Evolutionary conservation across 2,113 vertebrate genomes (phyloP).

Genomic region (Dolichotis patagonum): DNA sequence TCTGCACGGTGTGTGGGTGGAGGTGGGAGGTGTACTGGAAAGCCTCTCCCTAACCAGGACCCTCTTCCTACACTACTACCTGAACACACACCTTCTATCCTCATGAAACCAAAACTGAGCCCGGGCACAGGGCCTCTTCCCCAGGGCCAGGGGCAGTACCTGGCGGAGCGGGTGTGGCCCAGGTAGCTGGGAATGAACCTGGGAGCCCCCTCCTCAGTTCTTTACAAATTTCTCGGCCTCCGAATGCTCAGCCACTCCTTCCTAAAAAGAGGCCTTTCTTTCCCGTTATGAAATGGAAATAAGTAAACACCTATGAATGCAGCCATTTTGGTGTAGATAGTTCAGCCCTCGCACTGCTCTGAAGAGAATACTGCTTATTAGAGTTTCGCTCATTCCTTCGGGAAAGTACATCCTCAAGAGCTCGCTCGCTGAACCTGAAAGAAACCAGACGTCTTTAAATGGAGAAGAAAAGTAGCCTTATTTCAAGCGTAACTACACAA

Average conservation of each 20-base stretch:
- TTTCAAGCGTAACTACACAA: not conserved
- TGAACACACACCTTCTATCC: not conserved
- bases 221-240: not conserved
- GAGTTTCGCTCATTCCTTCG: slow-evolving; percentile 97
- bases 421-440: slow-evolving; percentile 94
- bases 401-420: slow-evolving; percentile 95
- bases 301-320: slow-evolving; percentile 93
- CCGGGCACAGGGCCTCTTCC: not conserved
- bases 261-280: slow-evolving; percentile 24
- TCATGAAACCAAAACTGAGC: not conserved
- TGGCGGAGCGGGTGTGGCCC: not conserved
- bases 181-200: not conserved
- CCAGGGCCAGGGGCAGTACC: not conserved
- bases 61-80: not conserved
- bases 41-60: not conserved
- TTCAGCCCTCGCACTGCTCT: slow-evolving; percentile 94
- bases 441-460: slow-evolving; percentile 51
- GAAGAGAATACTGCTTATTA: slow-evolving; percentile 95
- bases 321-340: slow-evolving; percentile 97
- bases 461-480: slow-evolving; percentile 38
- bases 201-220: not conserved
- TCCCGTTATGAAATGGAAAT: slow-evolving; percentile 42
- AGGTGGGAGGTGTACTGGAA: not conserved
- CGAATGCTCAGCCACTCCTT: not conserved
- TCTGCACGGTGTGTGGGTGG: not conserved